These are phyloP conservation scores for Perca flavescens DNA, from an alignment of 2,113 vertebrate species.

Conservation along the genomic window DNA sequence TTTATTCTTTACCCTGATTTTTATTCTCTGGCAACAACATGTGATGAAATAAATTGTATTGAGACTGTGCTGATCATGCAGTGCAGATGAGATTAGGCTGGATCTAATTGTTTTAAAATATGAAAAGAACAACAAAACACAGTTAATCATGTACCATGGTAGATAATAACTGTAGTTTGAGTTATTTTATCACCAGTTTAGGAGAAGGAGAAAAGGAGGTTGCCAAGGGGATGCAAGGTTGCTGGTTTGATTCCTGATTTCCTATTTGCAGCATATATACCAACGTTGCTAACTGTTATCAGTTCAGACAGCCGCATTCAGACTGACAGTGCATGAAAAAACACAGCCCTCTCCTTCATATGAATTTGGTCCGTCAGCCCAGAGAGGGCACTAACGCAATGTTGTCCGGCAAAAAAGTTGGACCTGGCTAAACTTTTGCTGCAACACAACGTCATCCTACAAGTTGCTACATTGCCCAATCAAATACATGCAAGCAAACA, in stretches of 20 bases:
- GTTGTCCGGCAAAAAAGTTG: not conserved
- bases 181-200: not conserved
- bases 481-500: not conserved
- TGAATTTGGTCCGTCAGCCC: not conserved
- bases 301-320: not conserved
- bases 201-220: not conserved
- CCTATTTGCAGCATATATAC: not conserved
- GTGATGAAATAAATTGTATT: constrained; percentile 33
- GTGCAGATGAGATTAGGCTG: not conserved
- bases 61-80: not conserved
- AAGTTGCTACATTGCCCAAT: not conserved
- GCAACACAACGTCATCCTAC: not conserved
- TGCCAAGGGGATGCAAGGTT: not conserved
- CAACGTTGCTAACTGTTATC: not conserved
- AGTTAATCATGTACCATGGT: not conserved
- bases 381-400: not conserved
- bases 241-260: not conserved
- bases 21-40: not conserved
- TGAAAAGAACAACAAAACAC: not conserved
- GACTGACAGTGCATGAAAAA: not conserved
- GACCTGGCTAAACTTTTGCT: not conserved
- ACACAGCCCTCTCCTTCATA: not conserved
- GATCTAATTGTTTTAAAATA: not conserved
- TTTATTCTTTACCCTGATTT: not conserved
- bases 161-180: not conserved